Evolutionary conservation across 2,888 invertebrate species (phyloP).

Genomic region (Zelleria hepariella): DNA sequence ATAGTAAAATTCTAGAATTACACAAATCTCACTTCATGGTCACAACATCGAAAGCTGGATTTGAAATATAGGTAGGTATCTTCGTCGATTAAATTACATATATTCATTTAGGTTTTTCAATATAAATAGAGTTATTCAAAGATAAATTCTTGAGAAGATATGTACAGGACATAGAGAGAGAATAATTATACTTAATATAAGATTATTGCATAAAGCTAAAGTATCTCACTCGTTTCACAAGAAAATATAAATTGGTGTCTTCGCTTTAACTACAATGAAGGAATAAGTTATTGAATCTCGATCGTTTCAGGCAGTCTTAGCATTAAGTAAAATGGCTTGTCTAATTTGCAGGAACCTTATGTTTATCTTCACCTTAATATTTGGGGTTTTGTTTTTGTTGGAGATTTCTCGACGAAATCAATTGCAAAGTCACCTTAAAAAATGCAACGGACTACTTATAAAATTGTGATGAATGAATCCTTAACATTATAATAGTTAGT

Average conservation of each 20-base stretch:
- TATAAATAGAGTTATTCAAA: not conserved
- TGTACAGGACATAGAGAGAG: not conserved
- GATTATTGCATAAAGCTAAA: too few species aligned
- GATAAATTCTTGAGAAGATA: not conserved
- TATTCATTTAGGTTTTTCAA: too few species aligned
- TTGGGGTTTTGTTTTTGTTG: too few species aligned
- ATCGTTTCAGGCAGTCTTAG: not conserved
- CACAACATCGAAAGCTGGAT: conserved; percentile 1
- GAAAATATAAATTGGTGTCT: not conserved
- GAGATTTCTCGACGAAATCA: too few species aligned
- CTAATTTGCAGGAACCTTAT: too few species aligned
- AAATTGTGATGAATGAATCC: not conserved
- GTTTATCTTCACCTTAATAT: too few species aligned
- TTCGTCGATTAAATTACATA: too few species aligned
- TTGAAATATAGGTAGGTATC: not conserved
- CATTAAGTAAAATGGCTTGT: too few species aligned
- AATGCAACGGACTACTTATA: not conserved
- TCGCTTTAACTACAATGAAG: not conserved
- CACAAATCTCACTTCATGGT: not conserved
- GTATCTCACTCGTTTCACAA: not conserved
- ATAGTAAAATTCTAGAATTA: not conserved
- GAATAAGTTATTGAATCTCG: not conserved
- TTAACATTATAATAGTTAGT: not conserved
- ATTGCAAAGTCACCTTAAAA: too few species aligned
- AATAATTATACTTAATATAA: too few species aligned